These are phyloP conservation scores for Abrostola tripartita DNA, from an alignment of 2,888 invertebrate genomes.

Conservation along the genomic window DNA sequence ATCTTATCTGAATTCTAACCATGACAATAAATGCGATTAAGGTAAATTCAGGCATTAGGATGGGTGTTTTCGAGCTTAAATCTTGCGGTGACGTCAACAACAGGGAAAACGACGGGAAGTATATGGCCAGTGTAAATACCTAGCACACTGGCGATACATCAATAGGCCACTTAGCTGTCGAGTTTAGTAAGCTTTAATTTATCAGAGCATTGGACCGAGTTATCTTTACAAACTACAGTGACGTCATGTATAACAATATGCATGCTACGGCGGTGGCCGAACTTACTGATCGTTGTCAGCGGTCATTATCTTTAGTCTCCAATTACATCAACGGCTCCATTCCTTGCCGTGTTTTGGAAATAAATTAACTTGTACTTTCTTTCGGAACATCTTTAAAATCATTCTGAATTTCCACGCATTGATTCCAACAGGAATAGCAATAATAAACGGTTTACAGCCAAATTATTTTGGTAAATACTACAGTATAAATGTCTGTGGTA, in stretches of 20 bases:
- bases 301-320: conserved; percentile 43
- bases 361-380: conserved; percentile 28
- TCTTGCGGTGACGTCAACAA: conserved; percentile 42
- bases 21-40: conserved; percentile 20
- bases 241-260: conserved; percentile 46
- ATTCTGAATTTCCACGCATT: neutral
- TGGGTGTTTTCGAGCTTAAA: conserved; percentile 27
- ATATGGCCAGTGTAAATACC: conserved; percentile 37
- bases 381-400: conserved; percentile 19
- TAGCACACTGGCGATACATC: conserved; percentile 42
- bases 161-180: conserved; percentile 49
- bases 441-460: conserved; percentile 18
- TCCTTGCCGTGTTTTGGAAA: conserved; percentile 31
- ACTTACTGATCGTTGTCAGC: conserved; percentile 44
- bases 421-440: conserved; percentile 16
- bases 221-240: conserved; percentile 57
- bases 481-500: conserved; percentile 6
- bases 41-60: conserved; percentile 9
- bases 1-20: neutral
- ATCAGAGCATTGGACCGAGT: conserved; percentile 64
- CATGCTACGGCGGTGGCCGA: conserved; percentile 31
- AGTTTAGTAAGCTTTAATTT: conserved; percentile 56
- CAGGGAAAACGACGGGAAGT: conserved; percentile 34
- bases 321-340: conserved; percentile 42
- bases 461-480: conserved; percentile 10